Conservation (phyloP, 2,888 invertebrate genomes). For the Petrolisthes cinctipes region DNA sequence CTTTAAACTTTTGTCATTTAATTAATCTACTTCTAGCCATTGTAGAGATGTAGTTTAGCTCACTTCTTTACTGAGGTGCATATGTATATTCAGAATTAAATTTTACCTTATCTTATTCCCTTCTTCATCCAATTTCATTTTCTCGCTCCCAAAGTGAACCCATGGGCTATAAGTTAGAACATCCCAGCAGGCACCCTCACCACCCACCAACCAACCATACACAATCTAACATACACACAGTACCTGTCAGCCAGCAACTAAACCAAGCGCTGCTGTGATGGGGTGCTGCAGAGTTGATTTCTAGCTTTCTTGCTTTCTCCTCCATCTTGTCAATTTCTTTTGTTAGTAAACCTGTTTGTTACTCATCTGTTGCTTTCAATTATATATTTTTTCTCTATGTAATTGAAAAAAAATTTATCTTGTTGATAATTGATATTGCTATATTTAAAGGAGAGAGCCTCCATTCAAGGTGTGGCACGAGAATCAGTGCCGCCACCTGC, state of each 20-base stretch:
- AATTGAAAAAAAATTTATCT: constrained; percentile 21
- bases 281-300: constrained; percentile 49
- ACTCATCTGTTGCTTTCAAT: no score
- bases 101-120: no score
- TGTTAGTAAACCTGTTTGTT: no score
- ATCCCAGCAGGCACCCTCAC: constrained; percentile 29
- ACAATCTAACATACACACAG: constrained; percentile 31
- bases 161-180: no score
- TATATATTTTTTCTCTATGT: constrained; percentile 3
- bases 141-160: no score
- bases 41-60: no score
- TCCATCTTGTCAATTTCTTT: background rate
- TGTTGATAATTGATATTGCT: constrained; percentile 28
- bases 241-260: constrained; percentile 62
- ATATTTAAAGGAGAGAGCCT: constrained; percentile 25
- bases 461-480: background rate
- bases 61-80: no score
- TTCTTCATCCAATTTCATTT: no score
- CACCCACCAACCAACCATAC: constrained; percentile 43
- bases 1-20: no score
- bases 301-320: background rate
- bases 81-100: no score
- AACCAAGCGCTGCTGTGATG: constrained; percentile 50
- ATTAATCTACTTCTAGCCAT: no score
- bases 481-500: no score